Percentiles rank a stretch among this genome's conserved stretches.
Evolutionary conservation across 1,140 invertebrate genomes (phyloP).

Genomic region (Drosophila carrolli): DNA sequence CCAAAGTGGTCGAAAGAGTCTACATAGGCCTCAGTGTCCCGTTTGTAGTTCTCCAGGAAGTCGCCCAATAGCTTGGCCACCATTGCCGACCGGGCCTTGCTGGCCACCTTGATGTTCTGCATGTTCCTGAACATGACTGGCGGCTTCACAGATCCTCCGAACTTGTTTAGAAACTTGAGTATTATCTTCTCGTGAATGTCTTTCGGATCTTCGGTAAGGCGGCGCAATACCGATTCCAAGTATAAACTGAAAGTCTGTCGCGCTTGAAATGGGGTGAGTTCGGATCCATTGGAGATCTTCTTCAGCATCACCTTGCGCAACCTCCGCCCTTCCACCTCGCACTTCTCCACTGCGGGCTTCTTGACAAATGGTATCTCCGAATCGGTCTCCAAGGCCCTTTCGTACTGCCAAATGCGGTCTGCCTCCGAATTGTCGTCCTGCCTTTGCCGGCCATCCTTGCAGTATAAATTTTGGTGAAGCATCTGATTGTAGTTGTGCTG

Average conservation of each 20-base stretch:
- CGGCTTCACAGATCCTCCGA: conserved; percentile 90
- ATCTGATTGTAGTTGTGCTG: conserved; percentile 93
- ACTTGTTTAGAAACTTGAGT: conserved; percentile 93
- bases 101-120: conserved; percentile 85
- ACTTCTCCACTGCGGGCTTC: conserved; percentile 67
- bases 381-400: conserved; percentile 67
- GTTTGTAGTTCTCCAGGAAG: conserved; percentile 95
- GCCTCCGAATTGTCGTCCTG: conserved; percentile 67
- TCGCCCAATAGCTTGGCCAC: conserved; percentile 96
- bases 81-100: conserved; percentile 93
- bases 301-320: conserved; percentile 75
- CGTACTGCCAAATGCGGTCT: conserved; percentile 80
- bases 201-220: conserved; percentile 87
- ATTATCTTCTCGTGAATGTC: conserved; percentile 89
- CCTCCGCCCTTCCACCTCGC: conserved; percentile 69
- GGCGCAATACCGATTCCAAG: conserved; percentile 91
- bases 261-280: conserved; percentile 87
- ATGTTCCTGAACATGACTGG: conserved; percentile 87
- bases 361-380: conserved; percentile 64
- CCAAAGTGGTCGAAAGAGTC: conserved; percentile 88
- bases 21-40: conserved; percentile 91
- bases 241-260: conserved; percentile 94
- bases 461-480: conserved; percentile 86
- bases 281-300: conserved; percentile 75
- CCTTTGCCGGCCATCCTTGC: conserved; percentile 29